Conservation (phyloP, 2,888 invertebrate genomes). For the Carpatolechia fugitivella region DNA sequence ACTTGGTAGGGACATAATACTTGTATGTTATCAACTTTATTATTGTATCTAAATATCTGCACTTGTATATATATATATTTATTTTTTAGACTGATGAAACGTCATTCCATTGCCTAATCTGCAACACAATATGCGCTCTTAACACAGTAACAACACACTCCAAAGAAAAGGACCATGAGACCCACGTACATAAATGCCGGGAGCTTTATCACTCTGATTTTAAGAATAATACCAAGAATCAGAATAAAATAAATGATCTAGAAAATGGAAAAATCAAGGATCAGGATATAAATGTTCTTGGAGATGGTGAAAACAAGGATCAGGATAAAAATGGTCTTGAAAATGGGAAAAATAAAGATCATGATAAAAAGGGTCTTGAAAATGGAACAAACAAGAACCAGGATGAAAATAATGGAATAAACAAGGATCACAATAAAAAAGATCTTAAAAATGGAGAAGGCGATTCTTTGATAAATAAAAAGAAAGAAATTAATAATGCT, state of each 20-base stretch:
- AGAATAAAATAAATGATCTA: not conserved
- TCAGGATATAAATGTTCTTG: not conserved
- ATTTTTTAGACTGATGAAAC: not conserved
- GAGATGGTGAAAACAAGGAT: not conserved
- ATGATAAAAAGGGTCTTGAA: too few species aligned
- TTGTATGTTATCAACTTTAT: too few species aligned
- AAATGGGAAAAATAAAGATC: too few species aligned
- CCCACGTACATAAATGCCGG: not conserved
- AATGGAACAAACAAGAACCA: too few species aligned
- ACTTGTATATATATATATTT: too few species aligned
- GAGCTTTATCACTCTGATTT: not conserved
- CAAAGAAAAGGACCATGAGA: constrained; percentile 32
- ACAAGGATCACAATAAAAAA: not conserved
- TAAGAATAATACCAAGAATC: not conserved
- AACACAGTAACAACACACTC: constrained; percentile 33
- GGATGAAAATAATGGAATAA: not conserved
- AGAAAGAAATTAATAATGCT: too few species aligned
- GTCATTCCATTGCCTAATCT: constrained; percentile 29
- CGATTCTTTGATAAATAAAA: not conserved
- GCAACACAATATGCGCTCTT: constrained; percentile 35
- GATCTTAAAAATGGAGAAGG: not conserved
- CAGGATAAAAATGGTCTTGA: too few species aligned
- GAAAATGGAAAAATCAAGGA: not conserved
- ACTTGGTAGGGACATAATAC: too few species aligned
- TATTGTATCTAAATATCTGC: too few species aligned